Evolutionary conservation across 2,797 vertebrate species (phyloP), one percentile per base, ranked within the genome.

Genomic region (Brachyrhaphis roseni): DNA sequence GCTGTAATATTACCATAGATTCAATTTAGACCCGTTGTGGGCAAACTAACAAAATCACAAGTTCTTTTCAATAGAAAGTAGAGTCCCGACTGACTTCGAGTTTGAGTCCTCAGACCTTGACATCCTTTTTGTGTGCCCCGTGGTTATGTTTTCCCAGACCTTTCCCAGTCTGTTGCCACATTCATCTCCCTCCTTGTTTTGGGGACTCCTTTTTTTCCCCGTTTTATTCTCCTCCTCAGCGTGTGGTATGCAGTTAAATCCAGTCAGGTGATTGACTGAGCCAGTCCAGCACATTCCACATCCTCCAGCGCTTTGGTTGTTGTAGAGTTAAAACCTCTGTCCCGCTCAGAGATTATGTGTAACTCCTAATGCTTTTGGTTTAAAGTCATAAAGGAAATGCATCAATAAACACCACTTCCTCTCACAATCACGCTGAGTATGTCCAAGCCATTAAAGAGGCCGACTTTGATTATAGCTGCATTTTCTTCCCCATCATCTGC

Each of bases 221-320:
- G 41, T 43, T 75, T 71, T 10, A 26, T 68, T 75, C 57, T 74
- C 66, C 78, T 75, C 47, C 16, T 72, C 18, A 31, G 74, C 4
- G 13, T 41, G 64, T 39, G 71, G 31, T 79, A 85, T 68, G 78
- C 66, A 39, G 72, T 47, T 49, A 73, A 55, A 49, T 55, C 75
- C 34, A 59, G 47, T 80, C 78, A 82, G 55, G 71, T 45, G 62
- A 80, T 68, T 51, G 72, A 71, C 64, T 78, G 62, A 28, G 75
- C 34, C 80, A 57, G 53, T 72, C 31, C 26, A 77, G 64, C 53
- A 49, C 49, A 68, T 76, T 77, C 47, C 66, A 4, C 72, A 41
- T 80, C 4, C 43, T 75, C 34, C 39, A 26, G 41, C 13, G 16
- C 43, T 55, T 68, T 49, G 1, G 28, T 31, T 73, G 28, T 31